These are phyloP conservation scores for Gasterosteus aculeatus DNA, from an alignment of 2,113 vertebrate species.

Conservation along the genomic window DNA sequence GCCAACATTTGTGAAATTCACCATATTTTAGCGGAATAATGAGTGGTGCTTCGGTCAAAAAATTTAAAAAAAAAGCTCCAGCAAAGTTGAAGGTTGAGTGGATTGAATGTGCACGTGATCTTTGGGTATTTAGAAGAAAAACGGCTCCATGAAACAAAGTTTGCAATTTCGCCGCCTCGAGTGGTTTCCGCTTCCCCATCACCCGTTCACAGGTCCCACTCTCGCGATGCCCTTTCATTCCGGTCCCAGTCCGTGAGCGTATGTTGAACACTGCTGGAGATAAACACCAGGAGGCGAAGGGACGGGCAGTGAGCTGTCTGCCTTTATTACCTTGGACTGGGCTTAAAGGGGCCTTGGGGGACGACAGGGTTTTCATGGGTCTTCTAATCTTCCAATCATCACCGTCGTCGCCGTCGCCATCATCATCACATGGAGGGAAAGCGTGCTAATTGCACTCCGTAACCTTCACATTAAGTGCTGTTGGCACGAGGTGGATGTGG, in stretches of 20 bases:
- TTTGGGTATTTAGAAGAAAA: not conserved
- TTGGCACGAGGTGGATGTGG: not conserved
- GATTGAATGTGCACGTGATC: not conserved
- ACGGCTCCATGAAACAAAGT: not conserved
- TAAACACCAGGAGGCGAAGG: not conserved
- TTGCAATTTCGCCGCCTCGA: not conserved
- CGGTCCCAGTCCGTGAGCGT: not conserved
- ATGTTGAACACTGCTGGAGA: not conserved
- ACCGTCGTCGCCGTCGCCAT: constrained; percentile 19
- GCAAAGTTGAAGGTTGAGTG: not conserved
- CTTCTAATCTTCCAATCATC: constrained; percentile 38
- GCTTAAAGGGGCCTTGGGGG: constrained; percentile 24
- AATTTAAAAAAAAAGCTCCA: not conserved
- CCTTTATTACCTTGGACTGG: constrained; percentile 32
- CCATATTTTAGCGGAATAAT: not conserved
- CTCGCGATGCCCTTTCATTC: not conserved
- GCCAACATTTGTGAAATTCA: not conserved
- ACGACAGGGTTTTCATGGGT: constrained; percentile 4
- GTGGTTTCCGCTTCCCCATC: not conserved
- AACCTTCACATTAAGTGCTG: constrained; percentile 28
- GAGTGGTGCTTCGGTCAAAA: not conserved
- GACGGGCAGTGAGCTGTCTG: not conserved
- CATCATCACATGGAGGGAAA: not conserved
- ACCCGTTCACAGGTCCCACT: not conserved
- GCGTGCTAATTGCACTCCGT: constrained; percentile 1